phyloP scores from a whole-genome alignment of 2,797 vertebrate genomes.

The Adrianichthys oophorus region DNA sequence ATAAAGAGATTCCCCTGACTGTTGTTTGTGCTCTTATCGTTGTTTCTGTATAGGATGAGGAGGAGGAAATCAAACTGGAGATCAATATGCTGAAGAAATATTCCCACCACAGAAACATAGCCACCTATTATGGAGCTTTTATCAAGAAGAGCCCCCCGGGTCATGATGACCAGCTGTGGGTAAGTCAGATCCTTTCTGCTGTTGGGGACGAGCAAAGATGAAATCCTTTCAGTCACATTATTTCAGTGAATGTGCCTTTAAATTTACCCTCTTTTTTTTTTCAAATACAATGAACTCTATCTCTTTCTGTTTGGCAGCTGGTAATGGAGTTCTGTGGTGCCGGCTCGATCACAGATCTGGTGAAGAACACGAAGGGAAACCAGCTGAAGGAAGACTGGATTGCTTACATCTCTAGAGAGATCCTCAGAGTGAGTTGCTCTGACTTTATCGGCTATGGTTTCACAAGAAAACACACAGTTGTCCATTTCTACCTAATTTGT shows the following conservation, averaged over 20 bases:
- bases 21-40: conserved; percentile 2
- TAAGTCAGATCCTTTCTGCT: conserved; percentile 59
- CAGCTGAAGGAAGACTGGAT: conserved; percentile 91
- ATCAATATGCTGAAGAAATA: conserved; percentile 95
- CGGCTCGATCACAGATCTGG: conserved; percentile 90
- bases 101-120: conserved; percentile 90
- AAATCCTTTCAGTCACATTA: too few relatives aligned
- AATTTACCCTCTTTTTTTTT: too few relatives aligned
- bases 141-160: conserved; percentile 90
- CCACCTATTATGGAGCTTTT: conserved; percentile 90
- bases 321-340: conserved; percentile 95
- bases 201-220: too few relatives aligned
- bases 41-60: conserved; percentile 80
- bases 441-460: too few relatives aligned
- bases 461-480: too few relatives aligned
- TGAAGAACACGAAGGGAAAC: conserved; percentile 92
- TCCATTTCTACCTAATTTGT: too few relatives aligned
- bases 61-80: conserved; percentile 92
- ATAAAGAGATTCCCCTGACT: too few relatives aligned
- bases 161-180: conserved; percentile 92
- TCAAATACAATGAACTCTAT: too few relatives aligned
- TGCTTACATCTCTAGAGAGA: conserved; percentile 91
- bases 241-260: too few relatives aligned
- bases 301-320: conserved; percentile 65
- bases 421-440: conserved; percentile 80